Evolutionary conservation across 1,140 invertebrate genomes (phyloP).

Genomic region (Panagrolaimus sp.): DNA sequence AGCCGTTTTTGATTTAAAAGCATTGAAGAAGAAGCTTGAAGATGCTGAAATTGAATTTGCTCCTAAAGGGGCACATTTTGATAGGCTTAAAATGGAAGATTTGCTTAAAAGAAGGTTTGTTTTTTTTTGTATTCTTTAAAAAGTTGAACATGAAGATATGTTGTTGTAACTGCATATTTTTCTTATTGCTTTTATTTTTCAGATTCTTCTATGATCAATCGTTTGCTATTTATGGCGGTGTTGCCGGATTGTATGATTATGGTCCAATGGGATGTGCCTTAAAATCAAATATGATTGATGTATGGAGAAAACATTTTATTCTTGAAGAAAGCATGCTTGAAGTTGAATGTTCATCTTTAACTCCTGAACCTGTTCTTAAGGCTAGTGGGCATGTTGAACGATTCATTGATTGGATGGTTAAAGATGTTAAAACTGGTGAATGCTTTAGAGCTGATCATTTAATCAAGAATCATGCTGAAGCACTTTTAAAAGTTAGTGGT

Average conservation of each 20-base stretch:
- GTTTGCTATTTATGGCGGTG: constrained; percentile 97
- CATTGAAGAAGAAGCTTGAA: constrained; percentile 81
- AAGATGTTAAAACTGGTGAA: constrained; percentile 87
- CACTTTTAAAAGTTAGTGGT: constrained; percentile 65
- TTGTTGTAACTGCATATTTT: too few relatives aligned
- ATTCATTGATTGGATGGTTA: constrained; percentile 98
- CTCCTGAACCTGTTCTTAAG: constrained; percentile 89
- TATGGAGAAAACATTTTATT: constrained; percentile 93
- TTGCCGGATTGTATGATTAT: constrained; percentile 80
- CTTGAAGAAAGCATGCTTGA: constrained; percentile 97
- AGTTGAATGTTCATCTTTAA: constrained; percentile 93
- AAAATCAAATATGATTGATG: constrained; percentile 84
- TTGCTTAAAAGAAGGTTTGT: constrained; percentile 84
- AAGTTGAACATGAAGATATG: too few relatives aligned
- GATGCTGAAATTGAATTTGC: constrained; percentile 81
- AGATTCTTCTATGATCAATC: constrained; percentile 98
- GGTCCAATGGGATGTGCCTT: constrained; percentile 98
- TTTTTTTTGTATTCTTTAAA: too few relatives aligned
- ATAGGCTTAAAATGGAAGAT: constrained; percentile 90
- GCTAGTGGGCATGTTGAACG: constrained; percentile 97
- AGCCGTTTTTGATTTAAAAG: constrained; percentile 84
- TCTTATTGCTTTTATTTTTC: too few relatives aligned
- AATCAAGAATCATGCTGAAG: constrained; percentile 75
- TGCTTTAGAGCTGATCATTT: constrained; percentile 95
- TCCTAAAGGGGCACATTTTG: constrained; percentile 71